Evolutionary conservation across 2,113 vertebrate genomes (phyloP).

Genomic region (Gavia stellata): DNA sequence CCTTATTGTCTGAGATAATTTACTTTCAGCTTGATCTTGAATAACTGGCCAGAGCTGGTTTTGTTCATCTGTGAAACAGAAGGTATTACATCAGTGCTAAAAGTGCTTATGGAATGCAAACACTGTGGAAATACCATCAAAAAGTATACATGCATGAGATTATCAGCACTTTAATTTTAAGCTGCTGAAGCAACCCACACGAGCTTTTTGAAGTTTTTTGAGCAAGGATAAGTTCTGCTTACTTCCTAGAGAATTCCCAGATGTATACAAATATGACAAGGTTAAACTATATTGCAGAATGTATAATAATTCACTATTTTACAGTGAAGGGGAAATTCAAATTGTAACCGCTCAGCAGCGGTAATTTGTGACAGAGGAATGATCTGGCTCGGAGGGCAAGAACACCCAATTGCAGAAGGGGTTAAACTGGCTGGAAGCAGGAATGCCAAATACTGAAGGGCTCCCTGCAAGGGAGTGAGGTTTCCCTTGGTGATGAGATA

Average conservation of each 20-base stretch:
- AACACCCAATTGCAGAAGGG: background rate
- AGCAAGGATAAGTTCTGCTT: background rate
- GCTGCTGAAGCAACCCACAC: background rate
- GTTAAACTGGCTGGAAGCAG: background rate
- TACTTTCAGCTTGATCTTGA: constrained; percentile 13
- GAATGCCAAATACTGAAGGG: background rate
- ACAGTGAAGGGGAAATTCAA: background rate
- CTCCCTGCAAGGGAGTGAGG: background rate
- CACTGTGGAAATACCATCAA: background rate
- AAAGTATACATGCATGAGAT: background rate
- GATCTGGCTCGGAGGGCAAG: no score
- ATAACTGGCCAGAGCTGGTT: constrained; percentile 2
- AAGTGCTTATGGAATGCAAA: background rate
- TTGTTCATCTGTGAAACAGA: background rate
- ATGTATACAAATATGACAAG: background rate
- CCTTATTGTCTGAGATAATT: constrained; percentile 2
- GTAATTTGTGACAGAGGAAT: background rate
- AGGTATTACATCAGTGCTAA: background rate
- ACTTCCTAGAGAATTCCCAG: background rate
- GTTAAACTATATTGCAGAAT: background rate
- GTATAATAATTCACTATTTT: background rate
- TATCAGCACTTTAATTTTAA: background rate
- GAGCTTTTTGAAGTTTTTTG: background rate
- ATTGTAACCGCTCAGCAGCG: background rate
- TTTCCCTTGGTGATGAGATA: background rate